phyloP scores from a whole-genome alignment of 2,113 vertebrate species.

The Varanus komodoensis region DNA sequence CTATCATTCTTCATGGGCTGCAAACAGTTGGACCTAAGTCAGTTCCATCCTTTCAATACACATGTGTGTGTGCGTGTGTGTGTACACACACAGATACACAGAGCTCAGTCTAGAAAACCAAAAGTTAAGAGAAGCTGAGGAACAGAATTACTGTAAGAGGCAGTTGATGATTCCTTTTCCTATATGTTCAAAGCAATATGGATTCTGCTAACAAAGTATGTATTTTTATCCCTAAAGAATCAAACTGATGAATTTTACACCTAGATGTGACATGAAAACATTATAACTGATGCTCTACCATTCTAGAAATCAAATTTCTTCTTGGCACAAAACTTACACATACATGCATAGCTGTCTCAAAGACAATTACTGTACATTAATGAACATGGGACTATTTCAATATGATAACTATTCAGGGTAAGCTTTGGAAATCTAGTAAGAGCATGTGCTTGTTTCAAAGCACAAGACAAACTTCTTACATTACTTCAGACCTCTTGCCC shows the following conservation, averaged over 20 bases:
- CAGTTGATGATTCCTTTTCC: constrained; percentile 27
- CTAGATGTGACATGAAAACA: constrained; percentile 49
- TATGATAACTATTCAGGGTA: constrained; percentile 49
- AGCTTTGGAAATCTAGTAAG: constrained; percentile 48
- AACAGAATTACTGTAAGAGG: constrained; percentile 16
- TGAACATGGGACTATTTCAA: constrained; percentile 46
- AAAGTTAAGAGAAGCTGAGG: constrained; percentile 22
- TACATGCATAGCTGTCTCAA: constrained; percentile 53
- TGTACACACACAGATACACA: constrained; percentile 3
- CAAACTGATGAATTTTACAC: constrained; percentile 48
- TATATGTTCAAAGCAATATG: constrained; percentile 42
- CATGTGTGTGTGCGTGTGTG: too few species aligned
- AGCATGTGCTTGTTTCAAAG: constrained; percentile 31
- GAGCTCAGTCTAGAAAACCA: not conserved
- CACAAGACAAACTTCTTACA: constrained; percentile 16
- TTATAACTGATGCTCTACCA: constrained; percentile 36
- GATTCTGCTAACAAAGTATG: constrained; percentile 46
- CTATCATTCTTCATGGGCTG: not conserved
- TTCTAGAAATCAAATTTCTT: constrained; percentile 42
- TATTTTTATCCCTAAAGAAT: constrained; percentile 42
- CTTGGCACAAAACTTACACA: constrained; percentile 59
- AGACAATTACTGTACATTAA: constrained; percentile 63
- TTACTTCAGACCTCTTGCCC: constrained; percentile 27
- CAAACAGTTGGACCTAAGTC: constrained; percentile 8
- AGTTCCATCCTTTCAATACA: not conserved